Evolutionary conservation across 37 sponge, comb jelly and placozoan species (phyloP), one percentile per base, ranked within the genome.

Genomic region (Oopsacas minuta): DNA sequence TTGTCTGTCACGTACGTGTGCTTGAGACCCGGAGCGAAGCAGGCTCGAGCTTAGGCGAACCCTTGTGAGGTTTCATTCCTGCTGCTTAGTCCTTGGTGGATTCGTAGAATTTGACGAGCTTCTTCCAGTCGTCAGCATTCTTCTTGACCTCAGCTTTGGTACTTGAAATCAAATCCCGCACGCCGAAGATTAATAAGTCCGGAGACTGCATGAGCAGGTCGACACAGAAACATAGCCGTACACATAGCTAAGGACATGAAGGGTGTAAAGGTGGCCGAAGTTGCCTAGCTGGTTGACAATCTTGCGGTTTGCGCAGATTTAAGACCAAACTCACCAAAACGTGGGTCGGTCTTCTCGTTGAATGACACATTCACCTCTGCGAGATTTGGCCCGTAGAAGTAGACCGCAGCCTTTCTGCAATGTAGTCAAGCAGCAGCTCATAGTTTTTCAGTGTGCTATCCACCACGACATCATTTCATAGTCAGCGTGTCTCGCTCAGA

Each of bases 131-230:
- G 30, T 61, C 75, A 61, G 51, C 51, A 12, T 46, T 46, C 51
- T 46, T 46, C 51, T 46, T 61, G 75, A 61, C 32, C 75, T 61
- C 75, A 61, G 75, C 75, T 61, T 61, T 61, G 75, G 75, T 61
- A 61, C 22, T 17, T 17, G 51, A 12, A 46, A 46, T 46, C 51
- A 46, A 46, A 17, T 46, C 51, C 32, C 75, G 75, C 75, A 12
- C 7, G 17, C 28, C 22, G 75, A 61, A 32, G 75, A 61, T 61
- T 61, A 34, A 61, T 25, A 61, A 34, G 75, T 61, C 28, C 75
- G 75, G 75, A 61, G 75, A 61, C 75, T 61, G 75, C 75, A 61
- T 61, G 75, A 61, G 75, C 75, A 3, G 30, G 30, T 61, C 51
- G 51, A 17, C 51, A 46, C 51, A 46, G 51, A 46, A 46, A 46